Percentiles rank a stretch among this genome's conserved stretches.
phyloP scores from a whole-genome alignment of 2,888 invertebrate genomes.

The Folsomia manolachei region DNA sequence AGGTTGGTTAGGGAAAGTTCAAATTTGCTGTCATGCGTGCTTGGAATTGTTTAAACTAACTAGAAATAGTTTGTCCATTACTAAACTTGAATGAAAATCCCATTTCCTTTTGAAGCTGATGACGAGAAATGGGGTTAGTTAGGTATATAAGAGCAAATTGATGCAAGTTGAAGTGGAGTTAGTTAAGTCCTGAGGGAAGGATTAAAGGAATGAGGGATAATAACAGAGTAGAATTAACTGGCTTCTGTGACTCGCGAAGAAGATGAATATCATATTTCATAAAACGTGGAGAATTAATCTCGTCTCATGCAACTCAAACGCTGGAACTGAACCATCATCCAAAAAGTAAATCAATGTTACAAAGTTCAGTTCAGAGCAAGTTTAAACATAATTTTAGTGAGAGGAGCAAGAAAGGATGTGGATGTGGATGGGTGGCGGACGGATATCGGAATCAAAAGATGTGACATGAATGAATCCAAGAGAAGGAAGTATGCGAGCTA shows the following conservation, averaged over 20 bases:
- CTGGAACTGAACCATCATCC: conserved; percentile 1
- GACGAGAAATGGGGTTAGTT: background rate
- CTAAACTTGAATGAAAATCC: background rate
- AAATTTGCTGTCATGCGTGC: background rate
- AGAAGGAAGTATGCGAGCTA: too few species aligned
- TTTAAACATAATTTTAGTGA: too few species aligned
- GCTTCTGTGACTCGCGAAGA: conserved; percentile 12
- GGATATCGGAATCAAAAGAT: conserved; percentile 22
- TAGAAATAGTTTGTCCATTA: background rate
- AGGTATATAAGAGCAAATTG: conserved; percentile 1
- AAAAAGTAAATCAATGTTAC: background rate
- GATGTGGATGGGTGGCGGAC: background rate
- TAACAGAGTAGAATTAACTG: conserved; percentile 14
- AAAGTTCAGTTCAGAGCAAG: too few species aligned
- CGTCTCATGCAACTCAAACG: conserved; percentile 20
- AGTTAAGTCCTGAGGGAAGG: conserved; percentile 9
- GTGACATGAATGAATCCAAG: conserved; percentile 15
- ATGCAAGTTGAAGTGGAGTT: background rate
- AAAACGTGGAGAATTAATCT: conserved; percentile 21
- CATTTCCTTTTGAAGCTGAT: background rate
- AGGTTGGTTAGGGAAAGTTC: too few species aligned
- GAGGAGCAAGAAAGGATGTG: background rate
- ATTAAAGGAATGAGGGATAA: conserved; percentile 20
- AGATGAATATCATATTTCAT: conserved; percentile 21
- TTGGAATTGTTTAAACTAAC: background rate